phyloP scores from a whole-genome alignment of 37 sponge, comb jelly and placozoan genomes.

The Haliclona indistincta region DNA sequence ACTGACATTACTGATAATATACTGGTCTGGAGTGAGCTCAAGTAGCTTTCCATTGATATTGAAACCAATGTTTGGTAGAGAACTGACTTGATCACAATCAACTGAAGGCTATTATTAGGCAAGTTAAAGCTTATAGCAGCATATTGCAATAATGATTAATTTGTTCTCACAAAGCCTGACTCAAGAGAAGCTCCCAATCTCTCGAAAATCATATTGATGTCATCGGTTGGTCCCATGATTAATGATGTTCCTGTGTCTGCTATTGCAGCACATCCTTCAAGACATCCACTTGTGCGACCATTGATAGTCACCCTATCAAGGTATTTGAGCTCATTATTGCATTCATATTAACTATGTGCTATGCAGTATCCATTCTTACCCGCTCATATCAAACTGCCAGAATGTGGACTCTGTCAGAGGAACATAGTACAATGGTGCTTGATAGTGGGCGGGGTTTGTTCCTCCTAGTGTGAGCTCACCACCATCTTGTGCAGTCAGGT shows the following conservation, averaged over 20 bases:
- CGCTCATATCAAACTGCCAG: slow-evolving; percentile 86
- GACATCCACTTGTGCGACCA: slow-evolving; percentile 34
- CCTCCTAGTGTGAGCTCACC: slow-evolving; percentile 93
- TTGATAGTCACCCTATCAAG: slow-evolving; percentile 11
- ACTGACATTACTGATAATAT: too few relatives aligned
- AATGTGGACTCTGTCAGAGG: slow-evolving; percentile 63
- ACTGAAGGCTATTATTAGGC: slow-evolving; percentile 48
- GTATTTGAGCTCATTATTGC: not conserved
- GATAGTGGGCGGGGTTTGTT: slow-evolving; percentile 71
- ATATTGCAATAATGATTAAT: too few relatives aligned
- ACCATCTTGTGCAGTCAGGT: slow-evolving; percentile 37
- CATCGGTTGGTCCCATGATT: slow-evolving; percentile 73
- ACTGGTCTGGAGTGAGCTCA: too few relatives aligned
- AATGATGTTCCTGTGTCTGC: slow-evolving; percentile 97
- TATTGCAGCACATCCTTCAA: slow-evolving; percentile 81
- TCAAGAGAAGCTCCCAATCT: too few relatives aligned
- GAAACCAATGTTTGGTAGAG: too few relatives aligned
- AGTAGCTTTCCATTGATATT: too few relatives aligned
- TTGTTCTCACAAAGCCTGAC: too few relatives aligned
- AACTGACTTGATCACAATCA: slow-evolving; percentile 52
- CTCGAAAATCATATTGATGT: too few relatives aligned
- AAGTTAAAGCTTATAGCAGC: too few relatives aligned
- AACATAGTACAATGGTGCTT: slow-evolving; percentile 63
- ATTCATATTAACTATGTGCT: too few relatives aligned
- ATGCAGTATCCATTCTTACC: too few relatives aligned